Conservation (phyloP, 1,140 invertebrate species). For the Ceratoteleas bidentatus region DNA sequence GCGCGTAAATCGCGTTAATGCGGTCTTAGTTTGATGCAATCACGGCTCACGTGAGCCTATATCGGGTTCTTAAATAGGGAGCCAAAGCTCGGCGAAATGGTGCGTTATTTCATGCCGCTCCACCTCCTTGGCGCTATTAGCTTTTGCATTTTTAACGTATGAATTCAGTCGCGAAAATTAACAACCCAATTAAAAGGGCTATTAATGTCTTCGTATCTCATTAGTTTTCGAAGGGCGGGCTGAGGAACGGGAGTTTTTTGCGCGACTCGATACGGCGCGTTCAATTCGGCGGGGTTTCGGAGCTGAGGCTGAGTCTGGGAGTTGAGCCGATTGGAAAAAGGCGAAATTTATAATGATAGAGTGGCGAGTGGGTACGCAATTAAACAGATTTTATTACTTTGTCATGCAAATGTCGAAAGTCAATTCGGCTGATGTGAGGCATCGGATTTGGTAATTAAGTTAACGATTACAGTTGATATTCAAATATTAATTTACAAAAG, state of each 20-base stretch:
- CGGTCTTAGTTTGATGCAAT: slow-evolving; percentile 31
- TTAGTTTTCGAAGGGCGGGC: slow-evolving; percentile 59
- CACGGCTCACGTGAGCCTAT: slow-evolving; percentile 6
- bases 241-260: neutral
- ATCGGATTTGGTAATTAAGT: too few relatives aligned
- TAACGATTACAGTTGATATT: too few relatives aligned
- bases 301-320: too few relatives aligned
- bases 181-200: slow-evolving; percentile 76
- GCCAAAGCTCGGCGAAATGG: slow-evolving; percentile 69
- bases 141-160: slow-evolving; percentile 77
- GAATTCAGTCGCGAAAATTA: slow-evolving; percentile 78
- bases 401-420: too few relatives aligned
- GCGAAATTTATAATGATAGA: too few relatives aligned
- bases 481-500: too few relatives aligned
- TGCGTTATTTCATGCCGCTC: slow-evolving; percentile 72
- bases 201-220: slow-evolving; percentile 78
- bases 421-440: too few relatives aligned
- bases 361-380: too few relatives aligned
- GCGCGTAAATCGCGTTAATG: slow-evolving; percentile 28
- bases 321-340: too few relatives aligned
- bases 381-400: too few relatives aligned
- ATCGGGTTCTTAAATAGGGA: slow-evolving; percentile 35
- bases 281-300: too few relatives aligned
- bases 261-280: neutral
- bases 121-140: slow-evolving; percentile 73